Evolutionary conservation across 2,888 invertebrate genomes (phyloP).

Genomic region (Vannuccia rotundouncinata): DNA sequence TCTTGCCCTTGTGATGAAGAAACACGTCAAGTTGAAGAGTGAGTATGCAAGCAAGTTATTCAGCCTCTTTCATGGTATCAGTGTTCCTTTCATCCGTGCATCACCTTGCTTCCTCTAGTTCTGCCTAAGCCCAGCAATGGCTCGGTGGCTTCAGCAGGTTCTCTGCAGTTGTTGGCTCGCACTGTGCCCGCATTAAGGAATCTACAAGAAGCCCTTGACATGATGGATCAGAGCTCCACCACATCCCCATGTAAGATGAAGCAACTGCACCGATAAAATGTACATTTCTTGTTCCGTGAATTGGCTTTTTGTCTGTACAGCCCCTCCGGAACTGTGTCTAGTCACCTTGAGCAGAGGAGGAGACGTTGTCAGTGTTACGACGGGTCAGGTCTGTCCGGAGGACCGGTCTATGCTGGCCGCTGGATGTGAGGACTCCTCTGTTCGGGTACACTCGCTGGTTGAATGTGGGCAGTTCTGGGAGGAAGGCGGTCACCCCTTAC

Average conservation of each 20-base stretch:
- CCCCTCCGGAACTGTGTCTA: not conserved
- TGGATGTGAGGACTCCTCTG: not conserved
- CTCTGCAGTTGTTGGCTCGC: not conserved
- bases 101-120: too few species aligned
- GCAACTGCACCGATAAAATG: too few species aligned
- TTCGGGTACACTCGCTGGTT: not conserved
- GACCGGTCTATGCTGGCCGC: not conserved
- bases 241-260: too few species aligned
- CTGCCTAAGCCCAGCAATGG: not conserved
- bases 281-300: too few species aligned
- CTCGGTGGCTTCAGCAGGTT: not conserved
- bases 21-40: not conserved
- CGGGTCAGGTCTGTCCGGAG: not conserved
- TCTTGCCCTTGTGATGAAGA: not conserved
- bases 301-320: too few species aligned
- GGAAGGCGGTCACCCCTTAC: not conserved
- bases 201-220: not conserved
- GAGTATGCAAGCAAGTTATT: too few species aligned
- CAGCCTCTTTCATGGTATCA: too few species aligned
- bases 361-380: not conserved
- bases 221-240: not conserved
- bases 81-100: too few species aligned
- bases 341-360: not conserved
- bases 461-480: conserved; percentile 1
- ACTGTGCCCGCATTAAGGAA: not conserved